Conservation (phyloP, 2,113 vertebrate species). For the Manacus vitellinus region DNA sequence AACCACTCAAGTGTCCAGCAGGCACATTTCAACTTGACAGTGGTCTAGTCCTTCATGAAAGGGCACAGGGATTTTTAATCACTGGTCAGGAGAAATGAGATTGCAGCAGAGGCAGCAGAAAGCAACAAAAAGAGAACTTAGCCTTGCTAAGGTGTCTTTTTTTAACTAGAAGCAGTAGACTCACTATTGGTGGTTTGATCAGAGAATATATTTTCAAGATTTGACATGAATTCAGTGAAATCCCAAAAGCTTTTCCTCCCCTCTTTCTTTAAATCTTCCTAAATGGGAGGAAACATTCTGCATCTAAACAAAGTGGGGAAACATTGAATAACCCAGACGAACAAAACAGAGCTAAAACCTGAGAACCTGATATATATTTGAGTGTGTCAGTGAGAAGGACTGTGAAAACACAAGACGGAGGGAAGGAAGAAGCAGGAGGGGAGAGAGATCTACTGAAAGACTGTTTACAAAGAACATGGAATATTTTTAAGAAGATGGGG, state of each 20-base stretch:
- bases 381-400: neutral
- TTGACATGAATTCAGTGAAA: neutral
- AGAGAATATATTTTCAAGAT: neutral
- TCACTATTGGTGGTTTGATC: neutral
- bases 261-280: neutral
- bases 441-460: neutral
- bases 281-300: neutral
- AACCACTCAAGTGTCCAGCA: neutral
- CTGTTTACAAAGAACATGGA: neutral
- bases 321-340: neutral
- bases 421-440: neutral
- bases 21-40: neutral
- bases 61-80: neutral
- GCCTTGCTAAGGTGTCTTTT: neutral
- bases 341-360: neutral
- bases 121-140: neutral
- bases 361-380: neutral
- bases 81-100: neutral
- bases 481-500: neutral
- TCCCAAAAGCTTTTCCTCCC: neutral
- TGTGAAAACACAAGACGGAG: neutral
- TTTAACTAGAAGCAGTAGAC: neutral
- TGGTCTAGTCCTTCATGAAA: neutral
- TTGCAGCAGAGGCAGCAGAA: neutral
- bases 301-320: neutral